Conservation (phyloP, 2,797 vertebrate species). For the Nothura maculosa region DNA sequence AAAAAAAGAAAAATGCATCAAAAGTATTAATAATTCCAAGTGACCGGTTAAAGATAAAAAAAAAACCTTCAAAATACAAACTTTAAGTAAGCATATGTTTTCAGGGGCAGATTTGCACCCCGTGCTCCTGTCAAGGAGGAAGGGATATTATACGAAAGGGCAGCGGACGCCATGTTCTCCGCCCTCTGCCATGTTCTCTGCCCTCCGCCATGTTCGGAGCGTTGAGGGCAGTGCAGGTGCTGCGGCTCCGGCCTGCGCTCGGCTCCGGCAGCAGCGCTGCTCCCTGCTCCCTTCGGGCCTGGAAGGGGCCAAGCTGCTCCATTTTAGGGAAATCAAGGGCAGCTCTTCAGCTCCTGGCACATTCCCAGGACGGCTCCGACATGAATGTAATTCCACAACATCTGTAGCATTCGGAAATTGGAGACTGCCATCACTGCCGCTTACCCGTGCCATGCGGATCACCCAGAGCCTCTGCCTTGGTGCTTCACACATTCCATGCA, state of each 20-base stretch:
- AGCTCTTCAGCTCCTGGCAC: constrained; percentile 57
- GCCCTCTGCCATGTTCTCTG: no score
- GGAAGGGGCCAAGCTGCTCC: constrained; percentile 59
- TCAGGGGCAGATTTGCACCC: not conserved
- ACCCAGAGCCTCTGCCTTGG: not conserved
- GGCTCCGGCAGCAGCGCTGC: no score
- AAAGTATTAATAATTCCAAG: constrained; percentile 42
- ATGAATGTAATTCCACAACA: constrained; percentile 60
- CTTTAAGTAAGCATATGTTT: constrained; percentile 10
- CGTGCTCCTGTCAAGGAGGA: not conserved
- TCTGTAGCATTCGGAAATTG: not conserved
- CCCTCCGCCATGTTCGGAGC: not conserved
- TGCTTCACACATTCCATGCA: not conserved
- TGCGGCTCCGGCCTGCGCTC: no score
- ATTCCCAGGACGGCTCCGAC: not conserved
- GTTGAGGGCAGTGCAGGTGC: not conserved
- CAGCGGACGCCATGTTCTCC: not conserved
- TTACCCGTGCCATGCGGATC: not conserved
- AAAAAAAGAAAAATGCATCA: constrained; percentile 20
- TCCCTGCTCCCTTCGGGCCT: constrained; percentile 22
- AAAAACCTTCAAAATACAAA: not conserved
- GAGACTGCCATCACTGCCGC: not conserved
- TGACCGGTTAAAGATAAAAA: constrained; percentile 51
- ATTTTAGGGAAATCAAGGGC: constrained; percentile 67
- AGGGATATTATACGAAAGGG: not conserved